These are phyloP conservation scores for Tragelaphus imberbis DNA, from an alignment of 2,113 vertebrate species.

Conservation along the genomic window DNA sequence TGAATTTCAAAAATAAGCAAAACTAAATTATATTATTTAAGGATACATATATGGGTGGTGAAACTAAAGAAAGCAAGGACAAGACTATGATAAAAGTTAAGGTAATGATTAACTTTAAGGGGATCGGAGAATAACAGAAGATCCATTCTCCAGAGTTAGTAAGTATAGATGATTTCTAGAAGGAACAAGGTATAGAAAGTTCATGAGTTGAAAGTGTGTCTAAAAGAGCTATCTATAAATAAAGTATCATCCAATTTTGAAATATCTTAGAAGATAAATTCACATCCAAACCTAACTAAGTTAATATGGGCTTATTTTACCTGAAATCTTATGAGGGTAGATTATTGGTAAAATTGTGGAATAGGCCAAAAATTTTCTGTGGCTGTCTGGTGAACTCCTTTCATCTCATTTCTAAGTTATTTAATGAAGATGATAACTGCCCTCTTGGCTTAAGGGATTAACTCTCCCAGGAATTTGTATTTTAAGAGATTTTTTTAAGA, in stretches of 20 bases:
- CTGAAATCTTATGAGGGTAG: neutral
- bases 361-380: neutral
- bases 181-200: neutral
- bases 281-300: neutral
- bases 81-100: neutral
- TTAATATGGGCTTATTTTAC: neutral
- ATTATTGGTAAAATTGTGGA: neutral
- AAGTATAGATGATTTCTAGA: neutral
- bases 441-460: neutral
- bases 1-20: neutral
- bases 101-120: neutral
- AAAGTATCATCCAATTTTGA: neutral
- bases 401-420: neutral
- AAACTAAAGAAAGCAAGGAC: neutral
- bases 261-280: neutral
- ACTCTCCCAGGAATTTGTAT: neutral
- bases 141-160: neutral
- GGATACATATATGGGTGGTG: neutral
- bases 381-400: neutral
- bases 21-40: neutral
- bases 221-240: neutral
- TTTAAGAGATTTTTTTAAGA: neutral
- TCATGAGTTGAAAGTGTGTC: neutral
- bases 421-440: neutral
- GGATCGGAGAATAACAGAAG: neutral